A percentile compares a stretch with the other conserved stretches of the same genome.
phyloP scores from a whole-genome alignment of 2,797 vertebrate species.

The Eurystomus glaucurus region DNA sequence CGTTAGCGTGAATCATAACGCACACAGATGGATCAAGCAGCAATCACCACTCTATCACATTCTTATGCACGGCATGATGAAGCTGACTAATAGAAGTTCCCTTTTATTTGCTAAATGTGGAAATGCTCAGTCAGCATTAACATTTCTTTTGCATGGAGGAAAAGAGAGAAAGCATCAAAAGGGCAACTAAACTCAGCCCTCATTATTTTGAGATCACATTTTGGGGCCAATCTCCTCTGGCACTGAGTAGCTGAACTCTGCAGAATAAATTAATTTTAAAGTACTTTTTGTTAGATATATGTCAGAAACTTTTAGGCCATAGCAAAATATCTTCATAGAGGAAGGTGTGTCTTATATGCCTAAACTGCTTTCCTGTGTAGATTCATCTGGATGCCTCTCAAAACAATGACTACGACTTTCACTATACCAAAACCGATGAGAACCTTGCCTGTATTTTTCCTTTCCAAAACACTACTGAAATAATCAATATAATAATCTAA shows the following conservation, averaged over 20 bases:
- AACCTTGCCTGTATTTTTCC: background rate
- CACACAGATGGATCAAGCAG: background rate
- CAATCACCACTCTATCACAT: background rate
- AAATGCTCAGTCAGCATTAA: slow-evolving; percentile 25
- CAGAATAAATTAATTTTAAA: background rate
- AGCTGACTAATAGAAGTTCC: background rate
- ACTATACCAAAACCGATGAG: background rate
- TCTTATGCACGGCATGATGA: background rate
- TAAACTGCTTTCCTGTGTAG: background rate
- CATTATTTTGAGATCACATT: slow-evolving; percentile 41
- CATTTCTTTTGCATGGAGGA: background rate
- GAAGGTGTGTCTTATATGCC: background rate
- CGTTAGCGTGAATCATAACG: background rate
- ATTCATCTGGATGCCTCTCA: background rate
- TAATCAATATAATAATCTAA: background rate
- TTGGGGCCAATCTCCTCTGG: background rate
- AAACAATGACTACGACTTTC: background rate
- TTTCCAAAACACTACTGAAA: background rate
- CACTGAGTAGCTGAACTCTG: slow-evolving; percentile 1
- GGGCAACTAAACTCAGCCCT: background rate
- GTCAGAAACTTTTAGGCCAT: background rate
- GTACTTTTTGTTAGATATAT: background rate
- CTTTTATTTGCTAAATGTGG: slow-evolving; percentile 11
- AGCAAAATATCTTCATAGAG: background rate
- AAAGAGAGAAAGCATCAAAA: slow-evolving; percentile 18